Conservation (phyloP, 92 coral and sea anemone genomes). For the Anthopleura xanthogrammica region DNA sequence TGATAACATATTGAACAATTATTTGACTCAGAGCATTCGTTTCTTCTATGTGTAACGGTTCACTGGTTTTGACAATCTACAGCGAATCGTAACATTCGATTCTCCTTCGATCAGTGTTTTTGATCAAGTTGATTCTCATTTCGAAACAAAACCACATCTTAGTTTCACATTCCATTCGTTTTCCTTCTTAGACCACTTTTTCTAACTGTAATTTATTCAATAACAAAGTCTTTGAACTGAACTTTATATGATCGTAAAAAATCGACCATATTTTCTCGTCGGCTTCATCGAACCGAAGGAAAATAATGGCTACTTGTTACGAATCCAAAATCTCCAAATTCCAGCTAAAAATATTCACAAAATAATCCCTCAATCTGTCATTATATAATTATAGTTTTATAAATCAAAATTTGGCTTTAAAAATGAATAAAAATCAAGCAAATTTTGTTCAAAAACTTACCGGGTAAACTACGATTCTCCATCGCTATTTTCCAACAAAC, state of each 20-base stretch:
- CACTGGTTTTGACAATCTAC: background rate
- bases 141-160: background rate
- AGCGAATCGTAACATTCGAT: background rate
- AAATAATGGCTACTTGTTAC: background rate
- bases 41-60: background rate
- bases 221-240: background rate
- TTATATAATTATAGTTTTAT: background rate
- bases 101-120: background rate
- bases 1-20: background rate
- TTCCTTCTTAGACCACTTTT: background rate
- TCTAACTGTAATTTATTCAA: background rate
- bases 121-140: background rate
- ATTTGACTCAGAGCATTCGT: no score
- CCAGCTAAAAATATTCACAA: background rate
- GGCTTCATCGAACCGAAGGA: slow-evolving; percentile 7
- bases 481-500: slow-evolving; percentile 26
- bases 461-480: slow-evolving; percentile 25
- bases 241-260: no score
- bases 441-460: slow-evolving; percentile 21
- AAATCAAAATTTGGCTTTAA: background rate
- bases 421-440: background rate
- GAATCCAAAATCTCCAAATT: background rate
- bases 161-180: no score
- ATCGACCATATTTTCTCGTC: background rate
- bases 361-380: background rate